phyloP scores from a whole-genome alignment of 2,888 invertebrate species.

The Capitulum mitella region DNA sequence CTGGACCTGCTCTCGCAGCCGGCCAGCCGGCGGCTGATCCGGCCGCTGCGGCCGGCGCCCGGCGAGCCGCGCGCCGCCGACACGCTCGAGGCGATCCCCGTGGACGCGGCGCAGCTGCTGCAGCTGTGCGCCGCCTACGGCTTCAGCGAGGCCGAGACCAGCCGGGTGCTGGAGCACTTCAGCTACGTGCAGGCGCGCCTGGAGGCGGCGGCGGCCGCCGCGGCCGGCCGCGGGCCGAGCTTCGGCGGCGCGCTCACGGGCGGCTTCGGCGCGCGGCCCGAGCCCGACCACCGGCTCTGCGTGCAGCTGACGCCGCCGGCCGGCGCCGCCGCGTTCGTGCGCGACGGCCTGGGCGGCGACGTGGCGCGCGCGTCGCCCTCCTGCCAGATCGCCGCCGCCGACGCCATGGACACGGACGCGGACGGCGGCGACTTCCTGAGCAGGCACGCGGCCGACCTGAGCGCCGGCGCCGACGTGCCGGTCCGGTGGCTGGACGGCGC shows the following conservation, averaged over 20 bases:
- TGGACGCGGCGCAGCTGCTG: neutral
- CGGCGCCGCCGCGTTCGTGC: conserved; percentile 59
- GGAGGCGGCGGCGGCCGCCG: neutral
- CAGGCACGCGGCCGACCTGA: neutral
- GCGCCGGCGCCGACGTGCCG: neutral
- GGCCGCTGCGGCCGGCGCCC: conserved; percentile 38
- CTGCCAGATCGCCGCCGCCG: neutral
- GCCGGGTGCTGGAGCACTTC: neutral
- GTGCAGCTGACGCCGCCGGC: conserved; percentile 51
- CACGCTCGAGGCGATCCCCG: conserved; percentile 50
- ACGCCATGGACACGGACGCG: neutral
- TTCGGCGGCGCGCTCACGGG: neutral
- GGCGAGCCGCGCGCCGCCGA: conserved; percentile 56
- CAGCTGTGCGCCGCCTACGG: neutral
- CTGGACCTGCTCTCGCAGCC: neutral
- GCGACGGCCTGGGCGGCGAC: conserved; percentile 50
- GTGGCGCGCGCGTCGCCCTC: too few relatives aligned
- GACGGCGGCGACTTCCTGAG: neutral
- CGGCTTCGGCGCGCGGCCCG: neutral
- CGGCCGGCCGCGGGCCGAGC: neutral
- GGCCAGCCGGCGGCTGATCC: neutral
- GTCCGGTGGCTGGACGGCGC: neutral
- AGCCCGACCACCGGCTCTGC: neutral
- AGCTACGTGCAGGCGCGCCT: neutral
- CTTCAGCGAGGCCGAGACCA: conserved; percentile 1